These are phyloP conservation scores for Bombus pyrosoma DNA, from an alignment of 1,140 invertebrate species.

Conservation along the genomic window DNA sequence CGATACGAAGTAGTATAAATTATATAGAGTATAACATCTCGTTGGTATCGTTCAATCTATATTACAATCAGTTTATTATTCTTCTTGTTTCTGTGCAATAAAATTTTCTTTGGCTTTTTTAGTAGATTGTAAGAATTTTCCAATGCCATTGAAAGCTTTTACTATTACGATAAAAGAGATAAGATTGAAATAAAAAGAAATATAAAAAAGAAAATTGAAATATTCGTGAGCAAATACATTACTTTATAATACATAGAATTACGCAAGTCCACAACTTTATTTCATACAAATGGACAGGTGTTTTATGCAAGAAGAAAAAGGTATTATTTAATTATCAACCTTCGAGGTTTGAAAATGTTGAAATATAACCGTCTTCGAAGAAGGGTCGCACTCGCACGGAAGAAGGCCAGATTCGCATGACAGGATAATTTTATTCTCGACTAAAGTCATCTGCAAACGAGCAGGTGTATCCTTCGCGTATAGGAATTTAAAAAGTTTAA, in stretches of 20 bases:
- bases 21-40: background rate
- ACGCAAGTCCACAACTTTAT: background rate
- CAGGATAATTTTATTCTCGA: constrained; percentile 19
- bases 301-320: background rate
- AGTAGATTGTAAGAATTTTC: background rate
- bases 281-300: background rate
- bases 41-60: background rate
- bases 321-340: constrained; percentile 10
- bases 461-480: constrained; percentile 28
- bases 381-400: background rate
- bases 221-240: background rate
- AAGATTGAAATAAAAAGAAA: background rate
- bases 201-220: background rate
- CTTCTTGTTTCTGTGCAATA: background rate
- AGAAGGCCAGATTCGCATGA: background rate
- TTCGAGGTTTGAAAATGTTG: background rate
- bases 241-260: background rate
- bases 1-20: background rate
- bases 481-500: constrained; percentile 18
- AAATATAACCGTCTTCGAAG: background rate
- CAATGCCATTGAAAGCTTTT: background rate
- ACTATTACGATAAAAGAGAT: background rate
- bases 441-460: constrained; percentile 18
- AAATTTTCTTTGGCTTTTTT: background rate
- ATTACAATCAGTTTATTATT: background rate